Conservation (phyloP, 2,888 invertebrate species). For the Oscheius onirici region DNA sequence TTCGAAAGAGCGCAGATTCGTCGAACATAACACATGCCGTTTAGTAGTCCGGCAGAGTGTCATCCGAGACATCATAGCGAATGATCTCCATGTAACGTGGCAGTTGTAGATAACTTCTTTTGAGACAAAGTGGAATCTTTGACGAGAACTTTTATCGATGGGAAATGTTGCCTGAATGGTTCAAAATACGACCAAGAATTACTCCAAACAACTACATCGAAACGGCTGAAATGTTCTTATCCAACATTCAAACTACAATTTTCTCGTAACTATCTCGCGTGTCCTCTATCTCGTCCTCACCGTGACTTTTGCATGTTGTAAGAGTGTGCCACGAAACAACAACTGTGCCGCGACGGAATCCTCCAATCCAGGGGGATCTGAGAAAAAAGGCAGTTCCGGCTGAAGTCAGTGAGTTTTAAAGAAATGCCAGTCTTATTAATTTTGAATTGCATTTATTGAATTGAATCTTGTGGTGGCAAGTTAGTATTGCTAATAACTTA, state of each 20-base stretch:
- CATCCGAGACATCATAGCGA: slow-evolving; percentile 17
- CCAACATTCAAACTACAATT: too few relatives aligned
- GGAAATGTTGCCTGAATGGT: too few relatives aligned
- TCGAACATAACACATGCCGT: slow-evolving; percentile 24
- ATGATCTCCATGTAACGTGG: neutral
- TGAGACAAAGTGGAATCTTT: too few relatives aligned
- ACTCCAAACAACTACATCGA: too few relatives aligned
- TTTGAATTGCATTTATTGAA: too few relatives aligned
- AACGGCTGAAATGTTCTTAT: too few relatives aligned
- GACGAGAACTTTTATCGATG: too few relatives aligned
- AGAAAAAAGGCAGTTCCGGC: neutral
- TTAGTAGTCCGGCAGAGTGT: slow-evolving; percentile 10
- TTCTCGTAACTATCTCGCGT: neutral
- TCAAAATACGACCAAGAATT: too few relatives aligned
- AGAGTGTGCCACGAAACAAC: slow-evolving; percentile 29
- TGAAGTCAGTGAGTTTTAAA: neutral
- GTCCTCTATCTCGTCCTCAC: slow-evolving; percentile 7
- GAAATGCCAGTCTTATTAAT: too few relatives aligned
- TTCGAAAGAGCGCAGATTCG: neutral
- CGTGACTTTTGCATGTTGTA: slow-evolving; percentile 27
- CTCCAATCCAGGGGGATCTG: neutral
- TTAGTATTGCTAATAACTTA: too few relatives aligned
- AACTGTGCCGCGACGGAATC: slow-evolving; percentile 28
- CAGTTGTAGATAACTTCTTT: too few relatives aligned
- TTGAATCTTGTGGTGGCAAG: too few relatives aligned